A percentile compares a stretch with the other conserved stretches of the same genome.
Evolutionary conservation across 2,113 vertebrate species (phyloP).

Genomic region (Elanus axillaris): DNA sequence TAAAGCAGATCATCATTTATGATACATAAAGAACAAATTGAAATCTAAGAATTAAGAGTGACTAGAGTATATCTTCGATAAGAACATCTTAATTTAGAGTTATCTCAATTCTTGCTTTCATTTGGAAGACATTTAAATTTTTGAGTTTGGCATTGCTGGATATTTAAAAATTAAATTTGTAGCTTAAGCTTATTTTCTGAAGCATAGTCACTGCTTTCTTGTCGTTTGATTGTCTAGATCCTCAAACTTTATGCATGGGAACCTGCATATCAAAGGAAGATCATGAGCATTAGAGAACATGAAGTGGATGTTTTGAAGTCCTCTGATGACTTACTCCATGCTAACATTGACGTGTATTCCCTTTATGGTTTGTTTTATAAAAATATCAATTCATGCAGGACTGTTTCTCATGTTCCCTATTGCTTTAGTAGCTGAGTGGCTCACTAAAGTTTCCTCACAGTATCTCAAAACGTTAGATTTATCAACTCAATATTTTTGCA

Average conservation of each 20-base stretch:
- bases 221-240: conserved; percentile 34
- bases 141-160: neutral
- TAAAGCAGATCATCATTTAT: neutral
- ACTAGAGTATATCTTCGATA: neutral
- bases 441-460: neutral
- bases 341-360: conserved; percentile 66
- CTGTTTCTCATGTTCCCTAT: neutral
- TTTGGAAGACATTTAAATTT: neutral
- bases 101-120: neutral
- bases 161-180: neutral
- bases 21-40: neutral
- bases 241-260: conserved; percentile 73
- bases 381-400: neutral
- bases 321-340: conserved; percentile 65
- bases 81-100: neutral
- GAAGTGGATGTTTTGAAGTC: conserved; percentile 68
- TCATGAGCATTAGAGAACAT: conserved; percentile 57
- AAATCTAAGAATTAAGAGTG: neutral
- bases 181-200: neutral
- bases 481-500: neutral
- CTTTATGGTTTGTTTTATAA: conserved; percentile 61
- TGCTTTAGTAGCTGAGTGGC: neutral
- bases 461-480: neutral
- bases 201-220: neutral
- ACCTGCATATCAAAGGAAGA: conserved; percentile 63